A percentile compares a stretch with the other conserved stretches of the same genome.
These are phyloP conservation scores for Drosophila equinoxialis DNA, from an alignment of 1,140 invertebrate species.

Conservation along the genomic window DNA sequence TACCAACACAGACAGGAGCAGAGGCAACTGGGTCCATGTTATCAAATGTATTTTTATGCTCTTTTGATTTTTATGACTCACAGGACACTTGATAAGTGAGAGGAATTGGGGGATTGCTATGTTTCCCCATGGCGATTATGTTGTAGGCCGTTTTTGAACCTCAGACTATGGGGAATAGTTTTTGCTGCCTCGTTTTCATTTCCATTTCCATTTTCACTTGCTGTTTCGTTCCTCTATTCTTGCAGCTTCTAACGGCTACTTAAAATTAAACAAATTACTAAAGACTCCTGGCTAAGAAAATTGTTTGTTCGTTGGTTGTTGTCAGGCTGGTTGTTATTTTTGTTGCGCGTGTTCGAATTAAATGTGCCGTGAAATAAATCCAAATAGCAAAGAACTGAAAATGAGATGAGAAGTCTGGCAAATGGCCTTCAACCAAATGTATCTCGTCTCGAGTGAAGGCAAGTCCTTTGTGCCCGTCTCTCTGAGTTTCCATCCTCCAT, in stretches of 20 bases:
- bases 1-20: slow-evolving; percentile 25
- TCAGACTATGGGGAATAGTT: slow-evolving; percentile 46
- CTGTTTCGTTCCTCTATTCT: neutral
- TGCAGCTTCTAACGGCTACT: slow-evolving; percentile 52
- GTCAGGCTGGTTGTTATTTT: slow-evolving; percentile 46
- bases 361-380: slow-evolving; percentile 80
- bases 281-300: slow-evolving; percentile 5
- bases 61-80: slow-evolving; percentile 80
- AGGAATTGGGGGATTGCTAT: slow-evolving; percentile 38
- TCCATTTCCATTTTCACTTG: slow-evolving; percentile 4
- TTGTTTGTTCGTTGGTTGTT: slow-evolving; percentile 69
- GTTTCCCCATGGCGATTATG: slow-evolving; percentile 43
- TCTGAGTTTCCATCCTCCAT: neutral
- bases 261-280: slow-evolving; percentile 80
- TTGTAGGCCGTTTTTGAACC: slow-evolving; percentile 32
- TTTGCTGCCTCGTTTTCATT: slow-evolving; percentile 13
- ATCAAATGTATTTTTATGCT: slow-evolving; percentile 82
- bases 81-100: slow-evolving; percentile 68
- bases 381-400: slow-evolving; percentile 40
- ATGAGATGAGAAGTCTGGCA: slow-evolving; percentile 26
- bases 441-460: slow-evolving; percentile 35
- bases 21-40: slow-evolving; percentile 59
- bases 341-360: slow-evolving; percentile 71
- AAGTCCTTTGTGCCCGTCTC: slow-evolving; percentile 10
- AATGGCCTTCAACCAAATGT: slow-evolving; percentile 49